Evolutionary conservation across 2,888 invertebrate species (phyloP).

Genomic region (Lottia scabra): DNA sequence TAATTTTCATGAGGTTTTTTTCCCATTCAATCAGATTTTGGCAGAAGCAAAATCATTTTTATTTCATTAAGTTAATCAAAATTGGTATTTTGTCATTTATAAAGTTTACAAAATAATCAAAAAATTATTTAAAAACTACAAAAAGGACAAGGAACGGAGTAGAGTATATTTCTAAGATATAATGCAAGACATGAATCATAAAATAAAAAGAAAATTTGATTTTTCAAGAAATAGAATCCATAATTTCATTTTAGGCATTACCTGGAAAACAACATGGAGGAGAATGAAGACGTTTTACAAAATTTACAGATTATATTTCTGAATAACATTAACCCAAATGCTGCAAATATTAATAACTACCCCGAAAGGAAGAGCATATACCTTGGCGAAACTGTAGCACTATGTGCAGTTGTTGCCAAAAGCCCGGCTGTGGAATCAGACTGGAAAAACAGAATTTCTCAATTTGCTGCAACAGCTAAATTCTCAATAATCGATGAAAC

Average conservation of each 20-base stretch:
- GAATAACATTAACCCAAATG: neutral
- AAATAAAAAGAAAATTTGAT: too few relatives aligned
- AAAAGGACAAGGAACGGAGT: too few relatives aligned
- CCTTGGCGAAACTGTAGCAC: conserved; percentile 28
- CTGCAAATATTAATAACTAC: conserved; percentile 9
- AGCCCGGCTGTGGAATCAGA: conserved; percentile 10
- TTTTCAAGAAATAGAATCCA: neutral
- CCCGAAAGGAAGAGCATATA: conserved; percentile 23
- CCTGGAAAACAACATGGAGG: conserved; percentile 13
- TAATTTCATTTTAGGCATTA: neutral
- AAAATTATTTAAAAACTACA: too few relatives aligned
- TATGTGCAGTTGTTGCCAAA: conserved; percentile 25
- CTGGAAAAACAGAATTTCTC: conserved; percentile 27
- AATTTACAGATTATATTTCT: conserved; percentile 18
- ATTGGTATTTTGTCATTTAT: too few relatives aligned
- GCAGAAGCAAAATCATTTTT: too few relatives aligned
- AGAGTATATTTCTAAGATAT: too few relatives aligned
- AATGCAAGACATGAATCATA: too few relatives aligned
- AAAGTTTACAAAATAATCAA: too few relatives aligned
- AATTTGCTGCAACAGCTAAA: conserved; percentile 24
- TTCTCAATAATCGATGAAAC: conserved; percentile 14
- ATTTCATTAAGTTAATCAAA: too few relatives aligned
- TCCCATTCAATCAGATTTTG: too few relatives aligned
- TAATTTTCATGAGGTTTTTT: too few relatives aligned
- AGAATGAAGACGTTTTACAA: conserved; percentile 26